These are phyloP conservation scores for Nannospalax galili DNA, from an alignment of 2,113 vertebrate genomes.

Conservation along the genomic window DNA sequence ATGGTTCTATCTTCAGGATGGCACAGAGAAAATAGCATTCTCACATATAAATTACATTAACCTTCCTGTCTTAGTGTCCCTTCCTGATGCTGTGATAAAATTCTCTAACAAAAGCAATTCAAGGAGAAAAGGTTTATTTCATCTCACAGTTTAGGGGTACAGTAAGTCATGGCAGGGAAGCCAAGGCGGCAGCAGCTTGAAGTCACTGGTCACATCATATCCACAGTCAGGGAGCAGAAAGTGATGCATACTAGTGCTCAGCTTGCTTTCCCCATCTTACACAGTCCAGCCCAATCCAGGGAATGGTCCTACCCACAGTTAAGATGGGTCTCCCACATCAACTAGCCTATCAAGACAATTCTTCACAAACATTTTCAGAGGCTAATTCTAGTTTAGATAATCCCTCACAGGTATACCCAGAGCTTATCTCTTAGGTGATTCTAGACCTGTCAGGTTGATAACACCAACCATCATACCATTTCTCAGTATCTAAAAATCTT, in stretches of 20 bases:
- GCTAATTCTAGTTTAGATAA: neutral
- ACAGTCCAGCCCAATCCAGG: neutral
- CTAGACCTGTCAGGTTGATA: neutral
- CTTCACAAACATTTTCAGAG: neutral
- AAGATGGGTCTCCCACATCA: neutral
- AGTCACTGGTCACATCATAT: too few relatives aligned
- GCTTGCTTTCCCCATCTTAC: neutral
- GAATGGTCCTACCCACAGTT: neutral
- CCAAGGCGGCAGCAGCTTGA: too few relatives aligned
- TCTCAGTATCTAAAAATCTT: constrained; percentile 16
- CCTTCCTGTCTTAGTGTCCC: too few relatives aligned
- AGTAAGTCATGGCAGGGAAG: too few relatives aligned
- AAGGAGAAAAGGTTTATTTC: too few relatives aligned
- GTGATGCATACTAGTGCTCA: neutral
- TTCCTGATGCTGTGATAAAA: too few relatives aligned
- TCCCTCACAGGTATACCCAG: neutral
- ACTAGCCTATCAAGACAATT: neutral
- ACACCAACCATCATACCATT: neutral
- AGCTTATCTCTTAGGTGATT: neutral
- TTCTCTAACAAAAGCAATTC: too few relatives aligned
- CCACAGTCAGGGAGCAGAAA: neutral
- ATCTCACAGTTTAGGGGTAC: too few relatives aligned
- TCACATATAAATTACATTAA: neutral
- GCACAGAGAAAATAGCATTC: neutral
- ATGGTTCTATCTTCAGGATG: neutral